These are phyloP conservation scores for Dendrocincla fuliginosa DNA, from an alignment of 2,797 vertebrate genomes.

Conservation along the genomic window DNA sequence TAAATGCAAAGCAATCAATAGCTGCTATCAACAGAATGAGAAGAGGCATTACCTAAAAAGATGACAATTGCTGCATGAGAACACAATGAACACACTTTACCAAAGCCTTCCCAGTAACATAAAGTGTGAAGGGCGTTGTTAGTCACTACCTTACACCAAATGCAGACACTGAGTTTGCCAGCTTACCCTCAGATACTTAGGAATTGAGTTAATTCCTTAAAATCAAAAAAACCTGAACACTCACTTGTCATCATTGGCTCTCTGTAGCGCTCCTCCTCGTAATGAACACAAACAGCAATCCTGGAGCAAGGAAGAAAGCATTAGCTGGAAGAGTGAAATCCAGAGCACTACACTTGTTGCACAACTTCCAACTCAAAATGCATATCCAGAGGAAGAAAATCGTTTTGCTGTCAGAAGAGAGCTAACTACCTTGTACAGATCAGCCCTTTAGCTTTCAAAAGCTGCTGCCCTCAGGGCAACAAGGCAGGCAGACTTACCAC, in stretches of 20 bases:
- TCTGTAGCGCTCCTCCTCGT: slow-evolving; percentile 93
- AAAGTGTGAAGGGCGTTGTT: not conserved
- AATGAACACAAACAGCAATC: slow-evolving; percentile 96
- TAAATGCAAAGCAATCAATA: not conserved
- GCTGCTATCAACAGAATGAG: not conserved
- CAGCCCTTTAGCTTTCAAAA: not conserved
- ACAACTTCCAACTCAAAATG: not conserved
- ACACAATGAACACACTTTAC: not conserved
- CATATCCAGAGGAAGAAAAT: not conserved
- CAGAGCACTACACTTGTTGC: not conserved
- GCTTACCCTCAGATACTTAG: not conserved
- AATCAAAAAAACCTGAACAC: slow-evolving; percentile 40
- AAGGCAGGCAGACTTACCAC: not conserved
- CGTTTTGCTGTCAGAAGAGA: not conserved
- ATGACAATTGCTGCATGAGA: not conserved
- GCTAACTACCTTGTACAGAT: not conserved
- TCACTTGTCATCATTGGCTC: slow-evolving; percentile 95
- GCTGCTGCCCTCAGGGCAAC: not conserved
- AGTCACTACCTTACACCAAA: not conserved
- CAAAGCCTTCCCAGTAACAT: not conserved
- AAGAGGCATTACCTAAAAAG: not conserved
- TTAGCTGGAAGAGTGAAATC: not conserved
- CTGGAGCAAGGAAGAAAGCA: slow-evolving; percentile 69
- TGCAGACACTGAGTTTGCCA: not conserved
- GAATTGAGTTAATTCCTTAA: not conserved